Percentiles rank a stretch among this genome's conserved stretches.
Evolutionary conservation across 2,113 vertebrate genomes (phyloP).

Genomic region (Chloropsis cyanopogon): DNA sequence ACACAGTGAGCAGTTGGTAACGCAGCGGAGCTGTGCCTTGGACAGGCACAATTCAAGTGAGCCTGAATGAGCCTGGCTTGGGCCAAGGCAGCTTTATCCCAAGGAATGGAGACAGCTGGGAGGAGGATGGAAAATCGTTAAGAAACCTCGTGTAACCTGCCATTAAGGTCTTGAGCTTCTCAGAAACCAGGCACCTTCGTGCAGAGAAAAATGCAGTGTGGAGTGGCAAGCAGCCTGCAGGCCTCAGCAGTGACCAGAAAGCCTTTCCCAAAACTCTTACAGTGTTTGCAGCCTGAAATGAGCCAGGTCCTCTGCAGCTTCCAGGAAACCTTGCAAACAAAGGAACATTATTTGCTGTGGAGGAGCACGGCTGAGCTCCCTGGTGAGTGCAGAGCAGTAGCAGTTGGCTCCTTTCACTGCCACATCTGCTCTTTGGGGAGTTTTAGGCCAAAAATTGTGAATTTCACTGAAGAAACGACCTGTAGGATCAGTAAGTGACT

Average conservation of each 20-base stretch:
- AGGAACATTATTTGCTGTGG: neutral
- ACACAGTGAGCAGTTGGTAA: constrained; percentile 24
- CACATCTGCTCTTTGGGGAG: neutral
- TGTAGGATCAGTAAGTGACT: neutral
- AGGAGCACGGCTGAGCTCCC: neutral
- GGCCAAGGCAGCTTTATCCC: neutral
- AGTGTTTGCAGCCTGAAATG: neutral
- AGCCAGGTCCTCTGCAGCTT: neutral
- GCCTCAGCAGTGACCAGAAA: neutral
- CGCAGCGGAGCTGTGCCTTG: neutral
- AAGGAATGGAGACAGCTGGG: neutral
- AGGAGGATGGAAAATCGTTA: constrained; percentile 35
- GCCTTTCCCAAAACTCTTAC: neutral
- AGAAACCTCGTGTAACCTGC: neutral
- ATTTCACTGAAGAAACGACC: neutral
- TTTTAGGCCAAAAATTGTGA: neutral
- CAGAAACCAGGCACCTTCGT: neutral
- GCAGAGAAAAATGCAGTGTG: neutral
- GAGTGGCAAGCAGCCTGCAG: neutral
- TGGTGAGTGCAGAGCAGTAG: neutral
- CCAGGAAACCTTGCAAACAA: neutral
- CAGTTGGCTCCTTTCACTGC: neutral
- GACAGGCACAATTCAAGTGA: neutral
- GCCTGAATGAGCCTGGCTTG: neutral
- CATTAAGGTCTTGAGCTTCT: neutral